A percentile compares a stretch with the other conserved stretches of the same genome.
Conservation (phyloP, 2,797 vertebrate genomes). For the Acipenser transmontanus region DNA sequence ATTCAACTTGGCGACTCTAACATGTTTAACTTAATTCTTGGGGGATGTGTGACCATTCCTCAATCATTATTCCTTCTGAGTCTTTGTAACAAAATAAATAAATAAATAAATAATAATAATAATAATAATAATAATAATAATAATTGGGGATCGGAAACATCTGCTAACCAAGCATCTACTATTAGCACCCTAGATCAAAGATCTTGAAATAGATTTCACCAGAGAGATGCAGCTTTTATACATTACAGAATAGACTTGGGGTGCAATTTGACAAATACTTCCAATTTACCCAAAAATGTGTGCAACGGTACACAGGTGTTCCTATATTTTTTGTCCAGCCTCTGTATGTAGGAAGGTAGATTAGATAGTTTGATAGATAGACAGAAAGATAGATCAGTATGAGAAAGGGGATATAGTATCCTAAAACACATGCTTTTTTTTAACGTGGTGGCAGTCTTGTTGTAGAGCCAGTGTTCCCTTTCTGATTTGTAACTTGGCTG, state of each 20-base stretch:
- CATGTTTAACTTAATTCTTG: too few species aligned
- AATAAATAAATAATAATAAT: too few species aligned
- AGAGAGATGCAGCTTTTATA: too few species aligned
- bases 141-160: too few species aligned
- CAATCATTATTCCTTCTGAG: slow-evolving; percentile 6
- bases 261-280: too few species aligned
- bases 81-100: too few species aligned
- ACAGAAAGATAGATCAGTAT: slow-evolving; percentile 36
- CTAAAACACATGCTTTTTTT: slow-evolving; percentile 43
- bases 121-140: too few species aligned
- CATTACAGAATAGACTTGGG: too few species aligned
- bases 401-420: slow-evolving; percentile 29
- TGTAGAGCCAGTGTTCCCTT: slow-evolving; percentile 25
- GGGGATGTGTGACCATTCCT: neutral
- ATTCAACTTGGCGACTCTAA: too few species aligned
- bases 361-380: slow-evolving; percentile 18
- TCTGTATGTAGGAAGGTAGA: slow-evolving; percentile 17
- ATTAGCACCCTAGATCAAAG: slow-evolving; percentile 10
- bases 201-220: neutral
- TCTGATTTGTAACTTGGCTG: slow-evolving; percentile 12
- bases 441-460: slow-evolving; percentile 34
- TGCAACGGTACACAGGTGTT: slow-evolving; percentile 11
- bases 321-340: slow-evolving; percentile 12
- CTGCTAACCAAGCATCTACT: too few species aligned
- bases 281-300: neutral